These are phyloP conservation scores for Mungos mungo DNA, from an alignment of 2,113 vertebrate species.

Conservation along the genomic window DNA sequence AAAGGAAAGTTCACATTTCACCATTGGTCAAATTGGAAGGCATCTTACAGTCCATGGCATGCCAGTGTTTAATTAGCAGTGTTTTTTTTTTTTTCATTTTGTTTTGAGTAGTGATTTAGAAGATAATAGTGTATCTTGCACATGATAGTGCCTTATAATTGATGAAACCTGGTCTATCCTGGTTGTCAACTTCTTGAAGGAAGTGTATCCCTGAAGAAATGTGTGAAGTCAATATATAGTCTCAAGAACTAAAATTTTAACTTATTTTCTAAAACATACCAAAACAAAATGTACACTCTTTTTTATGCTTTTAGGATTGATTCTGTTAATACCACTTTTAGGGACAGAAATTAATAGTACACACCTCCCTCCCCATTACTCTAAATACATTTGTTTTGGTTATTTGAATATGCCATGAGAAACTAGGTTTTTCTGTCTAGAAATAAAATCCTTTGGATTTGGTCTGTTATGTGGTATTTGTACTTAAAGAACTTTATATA, in stretches of 20 bases:
- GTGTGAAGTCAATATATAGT: constrained; percentile 12
- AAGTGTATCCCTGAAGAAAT: constrained; percentile 32
- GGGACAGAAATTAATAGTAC: constrained; percentile 26
- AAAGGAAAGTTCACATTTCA: constrained; percentile 47
- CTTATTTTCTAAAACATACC: constrained; percentile 47
- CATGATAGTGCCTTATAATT: constrained; percentile 25
- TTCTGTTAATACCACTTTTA: constrained; percentile 57
- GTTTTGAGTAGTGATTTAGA: not conserved
- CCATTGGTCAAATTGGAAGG: not conserved
- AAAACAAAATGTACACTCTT: not conserved
- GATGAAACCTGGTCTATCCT: not conserved
- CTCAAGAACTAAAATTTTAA: constrained; percentile 46
- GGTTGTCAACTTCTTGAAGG: constrained; percentile 26
- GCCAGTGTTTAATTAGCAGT: constrained; percentile 11
- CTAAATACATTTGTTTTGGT: constrained; percentile 49
- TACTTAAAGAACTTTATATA: constrained; percentile 42
- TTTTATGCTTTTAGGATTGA: constrained; percentile 38
- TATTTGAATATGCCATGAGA: constrained; percentile 29
- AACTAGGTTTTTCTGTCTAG: constrained; percentile 44
- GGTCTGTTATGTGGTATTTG: constrained; percentile 17
- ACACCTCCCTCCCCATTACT: constrained; percentile 7
- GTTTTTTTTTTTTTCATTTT: not conserved
- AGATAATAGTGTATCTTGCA: constrained; percentile 3
- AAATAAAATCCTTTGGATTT: constrained; percentile 59
- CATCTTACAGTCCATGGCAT: not conserved